Evolutionary conservation across 2,113 vertebrate genomes (phyloP).

Genomic region (Thermophis baileyi): DNA sequence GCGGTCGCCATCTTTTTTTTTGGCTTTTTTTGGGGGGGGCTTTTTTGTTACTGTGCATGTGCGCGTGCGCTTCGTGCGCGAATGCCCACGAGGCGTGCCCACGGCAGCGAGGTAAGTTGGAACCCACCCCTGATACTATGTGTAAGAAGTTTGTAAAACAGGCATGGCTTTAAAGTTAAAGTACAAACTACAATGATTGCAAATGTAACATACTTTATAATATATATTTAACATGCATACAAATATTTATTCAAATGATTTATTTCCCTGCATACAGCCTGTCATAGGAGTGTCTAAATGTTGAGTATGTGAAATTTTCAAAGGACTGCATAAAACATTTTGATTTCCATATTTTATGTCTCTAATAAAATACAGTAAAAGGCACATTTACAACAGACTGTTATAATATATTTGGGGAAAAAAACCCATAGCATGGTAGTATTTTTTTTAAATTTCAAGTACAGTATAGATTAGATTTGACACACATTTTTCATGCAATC

Average conservation of each 20-base stretch:
- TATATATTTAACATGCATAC: neutral
- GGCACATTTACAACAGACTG: neutral
- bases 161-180: neutral
- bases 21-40: too few relatives aligned
- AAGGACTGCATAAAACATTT: neutral
- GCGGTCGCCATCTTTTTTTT: too few relatives aligned
- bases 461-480: conserved; percentile 11
- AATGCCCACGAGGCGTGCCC: too few relatives aligned
- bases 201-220: neutral
- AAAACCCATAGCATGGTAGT: neutral
- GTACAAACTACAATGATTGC: neutral
- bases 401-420: neutral
- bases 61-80: too few relatives aligned
- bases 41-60: too few relatives aligned
- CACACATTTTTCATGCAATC: conserved; percentile 14
- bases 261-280: neutral
- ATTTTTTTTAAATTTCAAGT: neutral
- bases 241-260: neutral
- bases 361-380: conserved; percentile 21
- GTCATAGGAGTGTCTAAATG: neutral
- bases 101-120: too few relatives aligned
- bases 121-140: too few relatives aligned
- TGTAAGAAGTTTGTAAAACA: neutral
- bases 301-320: neutral
- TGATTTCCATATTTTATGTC: conserved; percentile 3